These are phyloP conservation scores for Aporrectodea caliginosa DNA, from an alignment of 1,140 invertebrate species.

Conservation along the genomic window DNA sequence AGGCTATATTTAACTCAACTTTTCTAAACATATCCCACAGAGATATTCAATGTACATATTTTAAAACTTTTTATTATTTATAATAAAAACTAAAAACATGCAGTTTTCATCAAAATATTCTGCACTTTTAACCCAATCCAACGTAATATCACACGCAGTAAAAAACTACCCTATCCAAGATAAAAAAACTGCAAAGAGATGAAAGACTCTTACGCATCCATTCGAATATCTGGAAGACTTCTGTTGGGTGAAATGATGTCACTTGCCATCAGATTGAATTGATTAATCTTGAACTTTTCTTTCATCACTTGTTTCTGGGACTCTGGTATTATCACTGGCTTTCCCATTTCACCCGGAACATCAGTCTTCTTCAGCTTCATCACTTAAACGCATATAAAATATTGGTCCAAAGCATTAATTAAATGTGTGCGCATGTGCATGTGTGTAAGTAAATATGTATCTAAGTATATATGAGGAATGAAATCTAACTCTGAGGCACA, in stretches of 20 bases:
- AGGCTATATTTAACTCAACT: too few relatives aligned
- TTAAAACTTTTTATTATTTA: not conserved
- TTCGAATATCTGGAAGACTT: conserved; percentile 87
- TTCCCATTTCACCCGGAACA: conserved; percentile 76
- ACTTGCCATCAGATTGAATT: conserved; percentile 96
- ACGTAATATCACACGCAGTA: too few relatives aligned
- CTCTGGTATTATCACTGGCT: conserved; percentile 77
- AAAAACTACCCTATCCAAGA: too few relatives aligned
- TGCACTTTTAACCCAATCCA: not conserved
- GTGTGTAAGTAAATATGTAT: too few relatives aligned
- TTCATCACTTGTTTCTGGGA: conserved; percentile 81
- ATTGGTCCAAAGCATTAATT: too few relatives aligned
- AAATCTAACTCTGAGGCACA: too few relatives aligned
- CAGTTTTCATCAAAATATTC: not conserved
- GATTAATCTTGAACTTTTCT: conserved; percentile 94
- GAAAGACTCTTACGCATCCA: conserved; percentile 49
- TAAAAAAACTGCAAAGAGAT: not conserved
- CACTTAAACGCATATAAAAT: too few relatives aligned
- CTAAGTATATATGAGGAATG: too few relatives aligned
- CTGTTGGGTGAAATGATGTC: conserved; percentile 96
- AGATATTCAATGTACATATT: too few relatives aligned
- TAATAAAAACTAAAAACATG: not conserved
- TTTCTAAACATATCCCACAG: too few relatives aligned
- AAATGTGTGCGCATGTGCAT: too few relatives aligned
- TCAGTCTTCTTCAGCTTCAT: conserved; percentile 38